phyloP scores from a whole-genome alignment of 2,797 vertebrate genomes.

The Furcifer pardalis region DNA sequence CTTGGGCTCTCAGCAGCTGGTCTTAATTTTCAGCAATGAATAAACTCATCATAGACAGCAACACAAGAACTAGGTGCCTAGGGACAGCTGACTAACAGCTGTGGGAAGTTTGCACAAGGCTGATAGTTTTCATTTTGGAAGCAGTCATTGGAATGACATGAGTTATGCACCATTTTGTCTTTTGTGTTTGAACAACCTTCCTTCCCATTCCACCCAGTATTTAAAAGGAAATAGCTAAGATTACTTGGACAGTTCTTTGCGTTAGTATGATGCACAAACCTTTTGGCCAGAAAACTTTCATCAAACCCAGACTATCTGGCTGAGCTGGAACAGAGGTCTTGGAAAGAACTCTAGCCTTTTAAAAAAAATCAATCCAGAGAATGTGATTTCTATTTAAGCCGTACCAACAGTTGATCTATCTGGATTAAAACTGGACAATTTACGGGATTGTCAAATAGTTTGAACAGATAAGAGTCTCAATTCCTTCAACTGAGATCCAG shows the following conservation, averaged over 20 bases:
- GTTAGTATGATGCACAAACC: background rate
- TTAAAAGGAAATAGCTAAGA: background rate
- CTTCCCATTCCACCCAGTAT: background rate
- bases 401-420: background rate
- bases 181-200: background rate
- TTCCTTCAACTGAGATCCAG: no score
- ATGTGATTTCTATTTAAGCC: background rate
- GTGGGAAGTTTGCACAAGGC: constrained; percentile 4
- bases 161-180: background rate
- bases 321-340: background rate
- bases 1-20: constrained; percentile 7
- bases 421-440: background rate
- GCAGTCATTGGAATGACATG: background rate
- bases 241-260: background rate
- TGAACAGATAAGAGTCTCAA: no score
- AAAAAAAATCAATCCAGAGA: no score
- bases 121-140: background rate
- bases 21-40: constrained; percentile 42
- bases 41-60: background rate
- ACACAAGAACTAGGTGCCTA: background rate
- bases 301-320: background rate
- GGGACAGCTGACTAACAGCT: constrained; percentile 31
- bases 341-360: background rate
- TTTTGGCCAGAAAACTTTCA: background rate
- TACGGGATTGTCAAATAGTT: background rate